Evolutionary conservation across 2,113 vertebrate species (phyloP), one percentile per base, ranked within the genome.

Genomic region (Rhinopomastus cyanomelas): DNA sequence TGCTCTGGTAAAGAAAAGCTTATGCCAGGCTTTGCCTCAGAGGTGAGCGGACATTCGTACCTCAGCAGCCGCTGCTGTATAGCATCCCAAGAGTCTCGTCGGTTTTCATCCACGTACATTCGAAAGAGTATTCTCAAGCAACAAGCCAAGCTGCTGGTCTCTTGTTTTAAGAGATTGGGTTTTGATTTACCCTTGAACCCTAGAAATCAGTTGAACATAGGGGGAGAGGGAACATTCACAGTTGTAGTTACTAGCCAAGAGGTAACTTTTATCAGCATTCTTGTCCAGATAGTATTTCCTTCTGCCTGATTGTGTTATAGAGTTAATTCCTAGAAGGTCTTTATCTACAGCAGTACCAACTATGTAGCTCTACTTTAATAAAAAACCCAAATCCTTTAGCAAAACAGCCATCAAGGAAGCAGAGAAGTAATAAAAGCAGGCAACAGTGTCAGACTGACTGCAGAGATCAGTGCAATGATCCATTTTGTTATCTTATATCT

Each of bases 101-200:
- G 98, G 87, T 96, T 97, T 68, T 96, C 97, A 82, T 99, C 99
- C 3, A 98, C 97, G 29, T 99, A 99, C 99, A 99, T 99, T 82
- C 98, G 97, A 90, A 99, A 99, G 49, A 99, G 97, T 94, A 99
- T 99, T 92, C 99, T 96, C 95, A 99, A 95, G 96, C 98, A 99
- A 96, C 99, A 99, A 61, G 99, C 99, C 26, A 99, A 95, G 89
- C 99, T 99, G 97, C 99, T 99, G 81, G 99, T 99, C 97, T 99
- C 99, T 98, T 99, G 99, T 96, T 99, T 99, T 81, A 99, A 91
- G 76, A 99, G 97, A 87, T 99, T 99, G 67, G 99, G 99, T 88
- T 99, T 99, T n/a, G 99, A 99, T 90, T 99, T 99, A 65, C 99
- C 99, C 95, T 99, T 99, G 96, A 99, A 99, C 34, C 99, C 99